These are phyloP conservation scores for Lomographa bimaculata DNA, from an alignment of 2,888 invertebrate species.

Conservation along the genomic window DNA sequence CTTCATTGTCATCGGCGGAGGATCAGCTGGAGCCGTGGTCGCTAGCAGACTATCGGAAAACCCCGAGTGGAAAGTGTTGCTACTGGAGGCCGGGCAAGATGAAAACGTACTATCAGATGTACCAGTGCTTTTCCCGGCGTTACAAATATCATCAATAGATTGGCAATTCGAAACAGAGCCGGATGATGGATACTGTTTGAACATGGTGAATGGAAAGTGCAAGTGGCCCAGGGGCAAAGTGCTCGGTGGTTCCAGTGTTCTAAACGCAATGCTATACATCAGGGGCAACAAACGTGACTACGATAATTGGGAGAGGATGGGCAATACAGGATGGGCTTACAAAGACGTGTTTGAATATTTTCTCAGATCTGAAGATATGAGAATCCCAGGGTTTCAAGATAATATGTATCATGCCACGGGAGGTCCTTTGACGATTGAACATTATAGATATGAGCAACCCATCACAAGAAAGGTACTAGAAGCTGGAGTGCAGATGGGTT, in stretches of 20 bases:
- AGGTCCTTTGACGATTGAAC: conserved; percentile 89
- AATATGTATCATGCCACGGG: conserved; percentile 87
- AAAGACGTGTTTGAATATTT: conserved; percentile 90
- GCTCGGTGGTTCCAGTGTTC: conserved; percentile 90
- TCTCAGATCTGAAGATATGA: conserved; percentile 90
- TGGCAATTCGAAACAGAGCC: conserved; percentile 93
- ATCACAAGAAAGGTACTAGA: conserved; percentile 87
- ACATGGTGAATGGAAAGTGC: conserved; percentile 85
- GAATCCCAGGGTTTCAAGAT: conserved; percentile 82
- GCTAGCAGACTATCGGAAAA: conserved; percentile 91
- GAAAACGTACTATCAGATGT: conserved; percentile 89
- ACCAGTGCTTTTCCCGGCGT: conserved; percentile 87
- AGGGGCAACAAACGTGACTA: conserved; percentile 93
- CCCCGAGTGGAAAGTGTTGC: conserved; percentile 86
- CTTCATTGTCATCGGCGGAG: conserved; percentile 91
- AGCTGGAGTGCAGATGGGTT: conserved; percentile 88
- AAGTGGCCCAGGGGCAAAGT: conserved; percentile 92
- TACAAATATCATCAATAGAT: conserved; percentile 90
- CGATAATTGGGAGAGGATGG: conserved; percentile 91
- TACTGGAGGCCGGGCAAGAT: conserved; percentile 92
- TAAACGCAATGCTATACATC: conserved; percentile 96
- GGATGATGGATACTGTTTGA: conserved; percentile 86
- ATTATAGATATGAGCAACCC: conserved; percentile 88
- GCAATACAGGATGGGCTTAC: conserved; percentile 91
- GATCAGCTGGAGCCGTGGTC: conserved; percentile 91